Percentiles rank a stretch among this genome's conserved stretches.
Evolutionary conservation across 2,888 invertebrate species (phyloP).

Genomic region (Ramazzottius varieornatus): DNA sequence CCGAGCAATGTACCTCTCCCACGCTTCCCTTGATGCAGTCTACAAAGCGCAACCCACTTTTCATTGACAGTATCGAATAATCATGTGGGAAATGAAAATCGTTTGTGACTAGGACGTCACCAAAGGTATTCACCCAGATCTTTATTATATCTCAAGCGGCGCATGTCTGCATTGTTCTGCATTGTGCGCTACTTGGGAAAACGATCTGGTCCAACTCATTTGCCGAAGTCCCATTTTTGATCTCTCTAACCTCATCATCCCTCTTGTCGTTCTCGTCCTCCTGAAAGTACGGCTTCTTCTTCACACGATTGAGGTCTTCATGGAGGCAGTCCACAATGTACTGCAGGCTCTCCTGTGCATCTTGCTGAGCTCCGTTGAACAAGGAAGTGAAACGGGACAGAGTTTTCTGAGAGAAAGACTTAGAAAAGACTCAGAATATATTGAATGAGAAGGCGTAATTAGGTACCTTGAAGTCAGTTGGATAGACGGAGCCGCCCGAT

Average conservation of each 20-base stretch:
- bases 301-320: background rate
- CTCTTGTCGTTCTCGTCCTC: background rate
- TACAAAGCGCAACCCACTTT: too few relatives aligned
- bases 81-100: too few relatives aligned
- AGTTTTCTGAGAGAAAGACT: background rate
- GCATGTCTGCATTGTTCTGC: too few relatives aligned
- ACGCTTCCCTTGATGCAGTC: background rate
- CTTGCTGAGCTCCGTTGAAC: constrained; percentile 3
- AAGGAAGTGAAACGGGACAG: background rate
- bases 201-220: too few relatives aligned
- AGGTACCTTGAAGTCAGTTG: background rate
- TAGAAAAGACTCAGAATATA: background rate
- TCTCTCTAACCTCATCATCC: too few relatives aligned
- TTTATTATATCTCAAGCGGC: too few relatives aligned
- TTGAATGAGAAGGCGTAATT: background rate
- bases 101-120: too few relatives aligned
- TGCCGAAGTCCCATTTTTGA: too few relatives aligned
- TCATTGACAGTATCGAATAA: too few relatives aligned
- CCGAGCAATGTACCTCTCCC: background rate
- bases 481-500: background rate
- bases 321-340: background rate
- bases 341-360: background rate
- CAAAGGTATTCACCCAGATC: too few relatives aligned
- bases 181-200: too few relatives aligned
- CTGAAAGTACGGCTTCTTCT: background rate